Percentiles rank a stretch among this genome's conserved stretches.
These are phyloP conservation scores for Aegypius monachus DNA, from an alignment of 2,113 vertebrate species.

Conservation along the genomic window DNA sequence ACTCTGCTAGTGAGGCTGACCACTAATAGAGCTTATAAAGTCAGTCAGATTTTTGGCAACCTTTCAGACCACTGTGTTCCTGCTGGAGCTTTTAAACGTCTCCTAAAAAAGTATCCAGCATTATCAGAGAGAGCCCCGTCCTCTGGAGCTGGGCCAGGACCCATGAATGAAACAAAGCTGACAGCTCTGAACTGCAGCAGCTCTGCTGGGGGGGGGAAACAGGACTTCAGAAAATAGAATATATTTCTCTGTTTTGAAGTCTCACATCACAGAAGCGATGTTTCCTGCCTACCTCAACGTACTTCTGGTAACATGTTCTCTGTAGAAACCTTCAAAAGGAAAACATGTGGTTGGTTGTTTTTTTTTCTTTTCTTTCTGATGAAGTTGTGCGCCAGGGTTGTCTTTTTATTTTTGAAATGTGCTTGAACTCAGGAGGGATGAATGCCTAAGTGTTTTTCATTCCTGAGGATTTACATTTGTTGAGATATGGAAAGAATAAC, in stretches of 20 bases:
- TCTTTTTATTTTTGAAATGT: neutral
- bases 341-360: neutral
- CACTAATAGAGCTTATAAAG: slow-evolving; percentile 47
- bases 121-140: neutral
- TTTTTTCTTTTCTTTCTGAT: neutral
- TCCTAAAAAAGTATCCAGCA: neutral
- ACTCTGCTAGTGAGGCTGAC: slow-evolving; percentile 11
- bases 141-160: slow-evolving; percentile 5
- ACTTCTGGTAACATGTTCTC: neutral
- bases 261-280: neutral
- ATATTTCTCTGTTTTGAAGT: slow-evolving; percentile 18
- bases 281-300: neutral
- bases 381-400: neutral
- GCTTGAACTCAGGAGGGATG: neutral
- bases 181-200: neutral
- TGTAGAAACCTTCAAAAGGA: slow-evolving; percentile 13
- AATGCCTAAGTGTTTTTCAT: neutral
- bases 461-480: neutral
- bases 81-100: neutral
- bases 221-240: neutral
- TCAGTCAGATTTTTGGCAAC: slow-evolving; percentile 39
- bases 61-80: slow-evolving; percentile 27
- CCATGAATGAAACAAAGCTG: slow-evolving; percentile 43
- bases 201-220: neutral
- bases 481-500: neutral